These are phyloP conservation scores for Poeciliopsis occidentalis DNA, from an alignment of 2,113 vertebrate genomes.

Conservation along the genomic window DNA sequence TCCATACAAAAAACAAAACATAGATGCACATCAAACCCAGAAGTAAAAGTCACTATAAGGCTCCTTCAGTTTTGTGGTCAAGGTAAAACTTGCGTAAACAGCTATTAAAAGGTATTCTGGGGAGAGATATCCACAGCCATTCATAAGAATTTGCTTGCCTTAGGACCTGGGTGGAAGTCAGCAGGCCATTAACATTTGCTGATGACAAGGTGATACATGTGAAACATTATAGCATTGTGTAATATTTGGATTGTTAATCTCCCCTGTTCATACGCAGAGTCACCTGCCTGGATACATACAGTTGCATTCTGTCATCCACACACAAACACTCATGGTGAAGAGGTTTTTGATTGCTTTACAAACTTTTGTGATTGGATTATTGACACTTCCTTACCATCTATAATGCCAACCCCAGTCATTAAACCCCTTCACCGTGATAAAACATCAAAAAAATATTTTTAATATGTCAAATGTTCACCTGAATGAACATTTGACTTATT, in stretches of 20 bases:
- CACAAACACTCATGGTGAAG: constrained; percentile 11
- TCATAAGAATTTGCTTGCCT: constrained; percentile 55
- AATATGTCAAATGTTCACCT: not conserved
- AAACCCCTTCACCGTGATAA: not conserved
- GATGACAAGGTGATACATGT: constrained; percentile 74
- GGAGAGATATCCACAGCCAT: constrained; percentile 37
- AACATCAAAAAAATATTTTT: not conserved
- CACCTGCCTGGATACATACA: constrained; percentile 39
- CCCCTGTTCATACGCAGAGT: constrained; percentile 28
- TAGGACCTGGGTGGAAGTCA: constrained; percentile 60
- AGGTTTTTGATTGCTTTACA: constrained; percentile 25
- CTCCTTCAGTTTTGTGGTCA: constrained; percentile 33
- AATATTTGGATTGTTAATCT: constrained; percentile 72
- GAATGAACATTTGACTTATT: not conserved
- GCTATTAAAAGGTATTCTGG: constrained; percentile 28
- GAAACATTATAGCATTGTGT: constrained; percentile 65
- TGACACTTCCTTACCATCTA: not conserved
- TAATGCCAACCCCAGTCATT: not conserved
- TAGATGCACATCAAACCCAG: constrained; percentile 1
- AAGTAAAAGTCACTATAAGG: constrained; percentile 13
- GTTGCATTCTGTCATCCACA: not conserved
- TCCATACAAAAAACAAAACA: not conserved
- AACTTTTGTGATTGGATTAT: not conserved
- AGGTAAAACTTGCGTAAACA: constrained; percentile 56
- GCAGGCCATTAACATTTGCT: constrained; percentile 66